Percentiles rank a stretch among this genome's conserved stretches.
Conservation (phyloP, 1,140 invertebrate genomes). For the Trichoplusia ni region DNA sequence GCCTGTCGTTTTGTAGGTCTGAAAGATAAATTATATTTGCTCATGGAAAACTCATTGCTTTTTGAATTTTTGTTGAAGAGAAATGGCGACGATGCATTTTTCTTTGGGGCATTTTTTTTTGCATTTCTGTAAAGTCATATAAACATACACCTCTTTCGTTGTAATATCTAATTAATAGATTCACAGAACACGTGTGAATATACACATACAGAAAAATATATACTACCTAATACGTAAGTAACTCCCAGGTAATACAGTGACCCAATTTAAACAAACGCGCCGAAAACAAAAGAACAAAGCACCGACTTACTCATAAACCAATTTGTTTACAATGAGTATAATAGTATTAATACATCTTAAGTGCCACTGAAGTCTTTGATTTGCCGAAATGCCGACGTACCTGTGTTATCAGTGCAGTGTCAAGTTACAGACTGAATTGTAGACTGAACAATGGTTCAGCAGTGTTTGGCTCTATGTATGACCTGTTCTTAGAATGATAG, state of each 20-base stretch:
- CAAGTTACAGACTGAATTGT: neutral
- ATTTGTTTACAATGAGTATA: slow-evolving; percentile 21
- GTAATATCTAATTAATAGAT: too few relatives aligned
- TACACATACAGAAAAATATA: too few relatives aligned
- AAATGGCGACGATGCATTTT: too few relatives aligned
- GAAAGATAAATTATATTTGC: too few relatives aligned
- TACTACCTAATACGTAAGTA: too few relatives aligned
- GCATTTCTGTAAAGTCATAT: too few relatives aligned
- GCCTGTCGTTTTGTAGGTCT: too few relatives aligned
- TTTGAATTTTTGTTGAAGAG: too few relatives aligned
- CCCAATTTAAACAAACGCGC: neutral
- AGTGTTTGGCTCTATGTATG: neutral
- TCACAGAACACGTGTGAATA: too few relatives aligned
- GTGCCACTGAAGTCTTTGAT: slow-evolving; percentile 21
- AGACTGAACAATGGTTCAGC: neutral
- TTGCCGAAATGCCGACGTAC: slow-evolving; percentile 3
- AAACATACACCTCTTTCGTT: too few relatives aligned
- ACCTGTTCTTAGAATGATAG: neutral
- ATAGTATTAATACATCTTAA: slow-evolving; percentile 9
- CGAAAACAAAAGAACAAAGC: slow-evolving; percentile 14
- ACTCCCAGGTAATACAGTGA: slow-evolving; percentile 11
- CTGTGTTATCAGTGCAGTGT: slow-evolving; percentile 13
- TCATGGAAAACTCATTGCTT: too few relatives aligned
- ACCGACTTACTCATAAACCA: neutral
- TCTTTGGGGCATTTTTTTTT: too few relatives aligned